phyloP scores from a whole-genome alignment of 2,113 vertebrate genomes.

The Percopsis transmontana region DNA sequence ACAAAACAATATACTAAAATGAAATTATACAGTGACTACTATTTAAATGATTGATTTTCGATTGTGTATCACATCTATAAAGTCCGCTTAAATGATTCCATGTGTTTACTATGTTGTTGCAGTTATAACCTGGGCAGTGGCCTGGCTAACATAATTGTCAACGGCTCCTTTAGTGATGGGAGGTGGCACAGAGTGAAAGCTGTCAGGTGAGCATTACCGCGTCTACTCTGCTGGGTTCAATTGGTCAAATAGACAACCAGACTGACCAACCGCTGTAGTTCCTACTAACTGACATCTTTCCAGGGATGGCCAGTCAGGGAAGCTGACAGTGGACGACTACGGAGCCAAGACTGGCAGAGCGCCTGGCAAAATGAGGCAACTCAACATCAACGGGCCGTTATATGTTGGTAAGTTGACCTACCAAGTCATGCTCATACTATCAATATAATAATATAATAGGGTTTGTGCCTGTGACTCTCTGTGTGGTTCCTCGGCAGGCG shows the following conservation, averaged over 20 bases:
- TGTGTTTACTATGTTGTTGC: slow-evolving; percentile 15
- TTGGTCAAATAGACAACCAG: too few relatives aligned
- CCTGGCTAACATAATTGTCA: slow-evolving; percentile 79
- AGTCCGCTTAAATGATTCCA: background rate
- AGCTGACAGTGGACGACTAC: slow-evolving; percentile 93
- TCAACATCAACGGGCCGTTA: slow-evolving; percentile 91
- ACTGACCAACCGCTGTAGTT: background rate
- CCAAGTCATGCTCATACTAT: background rate
- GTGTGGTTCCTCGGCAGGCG: slow-evolving; percentile 77
- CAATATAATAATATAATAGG: background rate
- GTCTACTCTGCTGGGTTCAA: too few relatives aligned
- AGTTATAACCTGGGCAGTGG: slow-evolving; percentile 97
- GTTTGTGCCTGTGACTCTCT: background rate
- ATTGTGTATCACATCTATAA: too few relatives aligned
- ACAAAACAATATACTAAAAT: too few relatives aligned
- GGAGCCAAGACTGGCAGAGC: slow-evolving; percentile 90
- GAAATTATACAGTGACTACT: too few relatives aligned
- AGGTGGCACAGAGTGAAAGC: slow-evolving; percentile 94
- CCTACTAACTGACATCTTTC: slow-evolving; percentile 16
- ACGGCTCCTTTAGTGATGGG: slow-evolving; percentile 89
- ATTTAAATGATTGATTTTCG: too few relatives aligned
- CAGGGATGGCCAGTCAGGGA: slow-evolving; percentile 93
- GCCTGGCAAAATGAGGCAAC: slow-evolving; percentile 92
- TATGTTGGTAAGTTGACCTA: slow-evolving; percentile 86
- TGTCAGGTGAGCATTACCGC: slow-evolving; percentile 77